Evolutionary conservation across 2,888 invertebrate species (phyloP), one percentile per base, ranked within the genome.

Genomic region (Gnatocerus cornutus): DNA sequence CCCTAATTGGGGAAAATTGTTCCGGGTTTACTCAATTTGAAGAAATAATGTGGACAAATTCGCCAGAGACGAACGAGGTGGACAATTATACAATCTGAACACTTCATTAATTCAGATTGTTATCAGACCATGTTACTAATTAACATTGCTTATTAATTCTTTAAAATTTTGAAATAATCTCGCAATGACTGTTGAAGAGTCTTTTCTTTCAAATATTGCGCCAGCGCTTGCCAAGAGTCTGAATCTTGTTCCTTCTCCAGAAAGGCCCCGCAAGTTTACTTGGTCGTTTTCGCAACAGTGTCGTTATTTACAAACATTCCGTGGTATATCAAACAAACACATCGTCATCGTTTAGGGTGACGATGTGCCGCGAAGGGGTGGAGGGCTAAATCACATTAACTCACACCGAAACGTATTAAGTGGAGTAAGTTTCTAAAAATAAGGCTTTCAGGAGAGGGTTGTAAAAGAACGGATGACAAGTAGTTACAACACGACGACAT

Each of bases 401-500:
- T 55, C 65, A 41, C 65, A 65, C 65, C 65, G 13, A 63, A 69
- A 50, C 48, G 71, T 59, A 69, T 71, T 72, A 56, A 73, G 72
- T 69, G 53, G 55, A 69, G 71, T 69, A 68, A 63, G 71, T 71
- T 73, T 76, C 79, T 77, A 79, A 80, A 79, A 80, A 79, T 78
- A 79, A 78, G 74, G 79, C 78, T 78, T 78, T 78, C 77, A 76
- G 71, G 74, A 74, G 74, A 71, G 71, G 76, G 77, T 77, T 78
- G 80, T 79, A 79, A 80, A 79, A 77, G 74, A 72, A 71, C 76
- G 77, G 77, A 79, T 81, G 80, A 81, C 80, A 81, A 80, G 81
- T 80, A 77, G 80, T 78, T 79, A 80, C 81, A 80, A 74, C 78
- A 73, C 78, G 79, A 74, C 79, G 77, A 81, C 80, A 80, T 81